Evolutionary conservation across 2,797 vertebrate species (phyloP), one percentile per base, ranked within the genome.

Genomic region (Trichosurus vulpecula): DNA sequence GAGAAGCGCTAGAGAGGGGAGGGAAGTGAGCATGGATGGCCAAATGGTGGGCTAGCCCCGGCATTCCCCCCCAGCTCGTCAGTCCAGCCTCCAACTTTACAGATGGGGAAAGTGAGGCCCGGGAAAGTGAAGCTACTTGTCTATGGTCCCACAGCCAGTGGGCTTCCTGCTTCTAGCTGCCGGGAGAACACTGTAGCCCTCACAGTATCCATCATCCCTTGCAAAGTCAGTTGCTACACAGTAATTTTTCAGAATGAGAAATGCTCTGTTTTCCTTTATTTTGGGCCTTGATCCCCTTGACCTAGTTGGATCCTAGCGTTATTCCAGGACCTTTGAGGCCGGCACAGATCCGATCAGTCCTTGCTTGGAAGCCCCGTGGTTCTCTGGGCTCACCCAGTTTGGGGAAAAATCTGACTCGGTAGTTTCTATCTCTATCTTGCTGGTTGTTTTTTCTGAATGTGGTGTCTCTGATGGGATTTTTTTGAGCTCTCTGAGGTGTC

Each of bases 261-360:
- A 35, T 2, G 14, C 61, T 66, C n/a, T 66, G 14, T 22, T n/a
- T 74, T n/a, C 14, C 11, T 74, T 74, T 22, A n/a, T n/a, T 41
- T 74, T 31, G 57, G 61, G 61, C 66, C 66, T 81, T 6, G 66
- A 25, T 41, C 81, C 47, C 66, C 6, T 19, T 41, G 66, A 81
- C 19, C 35, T 81, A 25, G n/a, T 41, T 81, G 19, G 66, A 81
- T 41, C 66, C 2, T 25, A 41, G n/a, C 2, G 3, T 81, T 41
- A 81, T 25, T 41, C 66, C 19, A 41, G 66, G n/a, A 0, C 6
- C n/a, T 5, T 66, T 0, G 58, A 35, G 58, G 2, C 58, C 58
- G 66, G 58, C 31, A n/a, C 0, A 0, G 14, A n/a, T 16, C 0
- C 1, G 61, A 1, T 13, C 61, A 19, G 13, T 6, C 35, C 61